Evolutionary conservation across 2,113 vertebrate species (phyloP), one percentile per base, ranked within the genome.

Genomic region (Sisor rabdophorus): DNA sequence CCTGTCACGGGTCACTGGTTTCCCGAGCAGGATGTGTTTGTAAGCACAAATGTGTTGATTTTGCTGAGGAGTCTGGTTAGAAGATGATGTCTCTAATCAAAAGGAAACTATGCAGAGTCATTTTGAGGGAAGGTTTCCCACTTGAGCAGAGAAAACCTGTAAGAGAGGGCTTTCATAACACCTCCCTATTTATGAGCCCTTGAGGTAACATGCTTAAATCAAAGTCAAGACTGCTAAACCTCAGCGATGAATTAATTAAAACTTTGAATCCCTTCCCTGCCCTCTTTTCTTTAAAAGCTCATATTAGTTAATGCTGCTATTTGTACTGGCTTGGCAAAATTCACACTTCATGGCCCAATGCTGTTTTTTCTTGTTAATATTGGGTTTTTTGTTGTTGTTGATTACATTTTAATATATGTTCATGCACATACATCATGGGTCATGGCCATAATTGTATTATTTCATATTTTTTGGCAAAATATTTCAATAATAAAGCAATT

Each of bases 41-140:
- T 71, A 79, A 82, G 54, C 76, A 64, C 55, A 82, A 76, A 79
- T 81, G 72, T 78, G 58, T 79, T 83, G 64, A n/a, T 80, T 79
- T 79, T 70, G 50, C 71, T 50, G 61, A 80, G 79, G 64, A 59
- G 55, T 69, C 77, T 77, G 77, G 67, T 82, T 20, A 76, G 77
- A 69, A 76, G 77, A 68, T 76, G 74, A 82, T 84, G 79, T 77
- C 60, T 73, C 73, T 81, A 83, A 81, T 83, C 73, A 79, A 76
- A 76, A 79, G 82, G 79, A 83, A 83, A 83, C 73, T 79, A 83
- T 83, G 79, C 77, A 22, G 44, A 73, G 82, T 81, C 79, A 83
- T 77, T 80, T 56, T 28, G 77, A 44, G 68, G 48, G 65, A 73
- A 65, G 65, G 68, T 47, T 81, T 74, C 79, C 56, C 50, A 50